Evolutionary conservation across 2,888 invertebrate genomes (phyloP).

Genomic region (Drosophila borealis): DNA sequence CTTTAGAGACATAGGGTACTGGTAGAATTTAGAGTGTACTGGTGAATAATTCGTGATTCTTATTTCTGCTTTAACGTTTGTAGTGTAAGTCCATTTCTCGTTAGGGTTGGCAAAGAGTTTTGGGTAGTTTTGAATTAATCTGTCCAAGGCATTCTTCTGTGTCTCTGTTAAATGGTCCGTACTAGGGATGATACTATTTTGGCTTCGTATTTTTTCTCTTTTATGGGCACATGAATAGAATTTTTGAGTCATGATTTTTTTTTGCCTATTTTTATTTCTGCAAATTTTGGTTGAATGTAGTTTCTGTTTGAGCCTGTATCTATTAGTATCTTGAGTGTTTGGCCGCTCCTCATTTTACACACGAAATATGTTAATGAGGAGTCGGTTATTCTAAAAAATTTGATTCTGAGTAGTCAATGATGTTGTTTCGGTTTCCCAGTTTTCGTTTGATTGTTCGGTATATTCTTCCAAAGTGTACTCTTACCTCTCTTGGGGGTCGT

Average conservation of each 20-base stretch:
- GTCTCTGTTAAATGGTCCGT: neutral
- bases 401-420: too few relatives aligned
- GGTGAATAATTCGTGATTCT: too few relatives aligned
- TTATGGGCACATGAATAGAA: neutral
- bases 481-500: too few relatives aligned
- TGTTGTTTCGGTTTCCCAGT: too few relatives aligned
- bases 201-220: conserved; percentile 4
- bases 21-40: too few relatives aligned
- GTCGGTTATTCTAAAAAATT: neutral
- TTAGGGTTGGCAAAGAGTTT: neutral
- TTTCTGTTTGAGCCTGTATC: neutral
- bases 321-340: conserved; percentile 1
- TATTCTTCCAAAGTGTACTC: too few relatives aligned
- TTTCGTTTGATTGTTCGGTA: too few relatives aligned
- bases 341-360: conserved; percentile 7
- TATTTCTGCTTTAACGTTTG: too few relatives aligned
- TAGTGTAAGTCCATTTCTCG: too few relatives aligned
- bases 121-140: neutral
- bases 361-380: neutral
- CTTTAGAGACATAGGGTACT: too few relatives aligned
- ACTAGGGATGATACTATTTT: neutral
- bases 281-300: neutral
- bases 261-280: neutral
- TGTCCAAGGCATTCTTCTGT: neutral
- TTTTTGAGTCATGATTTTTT: too few relatives aligned